Evolutionary conservation across 2,888 invertebrate species (phyloP).

Genomic region (Hydrotaea diabolus): DNA sequence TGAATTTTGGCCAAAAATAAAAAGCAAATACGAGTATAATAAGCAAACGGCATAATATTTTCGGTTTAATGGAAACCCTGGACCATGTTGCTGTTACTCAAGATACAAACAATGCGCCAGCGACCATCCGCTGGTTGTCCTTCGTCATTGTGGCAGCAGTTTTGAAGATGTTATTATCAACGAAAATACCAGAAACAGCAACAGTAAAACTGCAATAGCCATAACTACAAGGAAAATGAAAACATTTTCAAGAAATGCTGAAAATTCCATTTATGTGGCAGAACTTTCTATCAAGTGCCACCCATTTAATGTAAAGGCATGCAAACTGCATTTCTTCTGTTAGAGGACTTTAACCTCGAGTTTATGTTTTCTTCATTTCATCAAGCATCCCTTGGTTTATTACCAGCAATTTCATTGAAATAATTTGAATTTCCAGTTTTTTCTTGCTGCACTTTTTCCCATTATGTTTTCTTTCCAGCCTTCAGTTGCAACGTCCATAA

Average conservation of each 20-base stretch:
- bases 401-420: conserved; percentile 48
- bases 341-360: conserved; percentile 54
- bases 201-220: background rate
- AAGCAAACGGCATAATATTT: background rate
- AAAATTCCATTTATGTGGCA: background rate
- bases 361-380: background rate
- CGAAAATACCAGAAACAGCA: no score
- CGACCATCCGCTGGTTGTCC: no score
- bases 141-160: background rate
- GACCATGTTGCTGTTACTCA: background rate
- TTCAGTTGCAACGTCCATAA: background rate
- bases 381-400: background rate
- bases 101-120: background rate
- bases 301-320: conserved; percentile 57
- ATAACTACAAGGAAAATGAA: background rate
- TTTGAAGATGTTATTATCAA: conserved; percentile 18
- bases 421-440: conserved; percentile 56
- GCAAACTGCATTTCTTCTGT: conserved; percentile 53
- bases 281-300: background rate
- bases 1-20: background rate
- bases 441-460: no score
- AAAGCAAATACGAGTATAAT: background rate
- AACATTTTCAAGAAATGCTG: conserved; percentile 25
- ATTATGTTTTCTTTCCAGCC: background rate
- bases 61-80: background rate